Base-by-base conservation (phyloP, 2,888 invertebrate species). In the Harpalus rufipes region DNA sequence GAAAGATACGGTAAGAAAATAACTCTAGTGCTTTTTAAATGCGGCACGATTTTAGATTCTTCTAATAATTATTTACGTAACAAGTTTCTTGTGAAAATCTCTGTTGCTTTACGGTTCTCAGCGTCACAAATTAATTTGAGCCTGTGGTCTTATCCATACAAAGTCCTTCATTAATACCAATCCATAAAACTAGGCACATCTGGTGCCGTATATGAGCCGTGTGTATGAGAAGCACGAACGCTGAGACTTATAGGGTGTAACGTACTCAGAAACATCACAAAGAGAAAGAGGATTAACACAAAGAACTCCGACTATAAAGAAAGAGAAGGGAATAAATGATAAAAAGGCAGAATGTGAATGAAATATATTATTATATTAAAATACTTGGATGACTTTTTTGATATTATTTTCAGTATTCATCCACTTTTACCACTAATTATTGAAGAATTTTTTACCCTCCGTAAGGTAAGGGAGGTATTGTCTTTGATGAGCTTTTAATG, bases 131-230 rank as follows among this genome's bases (percentile, higher is more conserved):
- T 51, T 51, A 51, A 51, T 51, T 51, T 51, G 44, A 51, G 44
- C 1, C 10, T 10, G 44, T 51, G 44, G 10, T 39, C 14, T 32
- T 39, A 25, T 39, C n/a, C 68, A 68, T 68, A 68, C 68, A 68
- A 68, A 68, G 32, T 25, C 7, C 14, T 32, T 68, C 32, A 68
- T 68, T 68, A 68, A 68, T 68, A 68, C 14, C 14, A 7, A 5
- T 39, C 39, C 68, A 68, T 68, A 68, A 68, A 68, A 68, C 14
- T 68, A n/a, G 32, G n/a, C 68, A 68, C 68, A 68, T 68, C 68
- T 68, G 68, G 12, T 39, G 32, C 68, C 44, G 8, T 51, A 51
- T 51, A 51, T 51, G 44, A 12, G 44, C 44, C 44, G 44, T 51
- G 10, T 51, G 44, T 51, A 51, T 51, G 44, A 51, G 44, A 51